Evolutionary conservation across 2,888 invertebrate genomes (phyloP).

Genomic region (Limnephilus lunatus): DNA sequence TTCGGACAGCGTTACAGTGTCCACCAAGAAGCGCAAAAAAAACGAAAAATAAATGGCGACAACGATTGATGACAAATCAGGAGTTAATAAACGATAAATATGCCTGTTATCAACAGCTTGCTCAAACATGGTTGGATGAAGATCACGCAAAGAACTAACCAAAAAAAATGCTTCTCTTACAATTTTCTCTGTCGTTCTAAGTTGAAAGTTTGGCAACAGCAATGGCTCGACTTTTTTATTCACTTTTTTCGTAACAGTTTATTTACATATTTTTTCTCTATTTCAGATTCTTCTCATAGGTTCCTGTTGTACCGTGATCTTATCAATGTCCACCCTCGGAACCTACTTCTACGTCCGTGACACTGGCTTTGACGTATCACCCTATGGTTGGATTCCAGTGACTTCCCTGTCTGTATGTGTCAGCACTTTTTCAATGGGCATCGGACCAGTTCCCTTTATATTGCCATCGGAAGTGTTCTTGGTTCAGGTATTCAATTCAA

Average conservation of each 20-base stretch:
- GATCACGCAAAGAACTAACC: not conserved
- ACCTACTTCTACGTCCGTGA: slow-evolving; percentile 46
- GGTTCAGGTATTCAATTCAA: slow-evolving; percentile 53
- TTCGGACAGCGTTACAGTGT: too few relatives aligned
- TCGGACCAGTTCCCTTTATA: slow-evolving; percentile 61
- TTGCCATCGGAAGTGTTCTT: slow-evolving; percentile 61
- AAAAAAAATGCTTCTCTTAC: too few relatives aligned
- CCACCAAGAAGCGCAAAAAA: too few relatives aligned
- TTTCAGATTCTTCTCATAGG: slow-evolving; percentile 55
- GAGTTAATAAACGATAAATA: too few relatives aligned
- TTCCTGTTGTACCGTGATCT: slow-evolving; percentile 44
- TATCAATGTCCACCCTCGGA: slow-evolving; percentile 52
- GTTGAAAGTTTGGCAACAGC: too few relatives aligned
- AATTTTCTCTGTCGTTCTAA: too few relatives aligned
- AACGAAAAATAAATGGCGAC: too few relatives aligned
- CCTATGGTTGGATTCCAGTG: slow-evolving; percentile 56
- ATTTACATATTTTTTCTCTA: not conserved
- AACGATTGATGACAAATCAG: too few relatives aligned
- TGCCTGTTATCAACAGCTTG: too few relatives aligned
- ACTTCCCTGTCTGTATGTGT: slow-evolving; percentile 55
- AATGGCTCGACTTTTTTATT: too few relatives aligned
- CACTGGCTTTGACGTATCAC: slow-evolving; percentile 52
- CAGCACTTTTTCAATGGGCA: slow-evolving; percentile 56
- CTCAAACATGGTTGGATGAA: too few relatives aligned
- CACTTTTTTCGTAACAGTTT: too few relatives aligned